Evolutionary conservation across 2,797 vertebrate species (phyloP).

Genomic region (Peromyscus aztecus): DNA sequence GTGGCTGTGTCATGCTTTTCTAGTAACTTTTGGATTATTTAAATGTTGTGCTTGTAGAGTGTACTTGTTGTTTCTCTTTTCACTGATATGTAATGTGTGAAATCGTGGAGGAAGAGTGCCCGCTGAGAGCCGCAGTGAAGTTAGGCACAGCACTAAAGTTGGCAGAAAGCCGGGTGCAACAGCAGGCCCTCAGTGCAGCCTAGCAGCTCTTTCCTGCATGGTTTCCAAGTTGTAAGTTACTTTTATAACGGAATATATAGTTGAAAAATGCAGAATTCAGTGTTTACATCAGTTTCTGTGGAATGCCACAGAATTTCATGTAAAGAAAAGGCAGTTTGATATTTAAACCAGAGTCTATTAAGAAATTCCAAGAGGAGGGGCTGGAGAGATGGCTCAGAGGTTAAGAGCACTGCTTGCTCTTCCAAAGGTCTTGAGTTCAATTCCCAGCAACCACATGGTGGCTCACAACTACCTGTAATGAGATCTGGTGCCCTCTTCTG

Average conservation of each 20-base stretch:
- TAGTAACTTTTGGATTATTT: conserved; percentile 48
- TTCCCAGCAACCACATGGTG: too few relatives aligned
- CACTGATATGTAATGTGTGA: conserved; percentile 32
- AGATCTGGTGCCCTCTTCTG: too few relatives aligned
- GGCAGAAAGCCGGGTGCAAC: conserved; percentile 11
- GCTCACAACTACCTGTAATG: too few relatives aligned
- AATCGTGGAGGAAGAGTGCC: conserved; percentile 27
- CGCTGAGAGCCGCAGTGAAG: not conserved
- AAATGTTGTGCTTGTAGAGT: conserved; percentile 69
- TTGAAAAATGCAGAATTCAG: conserved; percentile 42
- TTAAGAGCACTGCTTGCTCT: too few relatives aligned
- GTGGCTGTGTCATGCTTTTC: conserved; percentile 49
- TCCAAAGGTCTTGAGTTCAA: too few relatives aligned
- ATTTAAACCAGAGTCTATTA: conserved; percentile 54
- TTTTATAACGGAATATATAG: conserved; percentile 29
- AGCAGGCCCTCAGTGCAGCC: not conserved
- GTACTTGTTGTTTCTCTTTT: conserved; percentile 61
- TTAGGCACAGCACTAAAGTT: not conserved
- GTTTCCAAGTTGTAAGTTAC: not conserved
- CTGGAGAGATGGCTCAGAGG: too few relatives aligned
- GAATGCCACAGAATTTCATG: conserved; percentile 55
- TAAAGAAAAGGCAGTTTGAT: conserved; percentile 47
- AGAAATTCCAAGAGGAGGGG: conserved; percentile 46
- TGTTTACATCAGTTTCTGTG: conserved; percentile 55
- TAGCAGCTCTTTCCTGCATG: not conserved